Evolutionary conservation across 2,113 vertebrate genomes (phyloP).

Genomic region (Saccopteryx leptura): DNA sequence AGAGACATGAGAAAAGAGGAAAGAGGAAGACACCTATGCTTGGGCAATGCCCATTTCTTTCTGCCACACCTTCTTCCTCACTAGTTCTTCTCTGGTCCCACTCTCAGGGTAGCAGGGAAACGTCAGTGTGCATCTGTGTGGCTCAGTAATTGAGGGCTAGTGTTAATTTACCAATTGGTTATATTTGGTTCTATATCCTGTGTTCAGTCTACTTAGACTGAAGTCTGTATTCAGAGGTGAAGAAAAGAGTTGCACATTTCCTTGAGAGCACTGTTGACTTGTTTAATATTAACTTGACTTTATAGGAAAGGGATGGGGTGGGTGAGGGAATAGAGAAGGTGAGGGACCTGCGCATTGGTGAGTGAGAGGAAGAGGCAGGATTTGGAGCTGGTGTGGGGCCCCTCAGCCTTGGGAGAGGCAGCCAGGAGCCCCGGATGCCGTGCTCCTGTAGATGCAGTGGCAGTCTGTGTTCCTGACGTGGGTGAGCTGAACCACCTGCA

Average conservation of each 20-base stretch:
- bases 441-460: constrained; percentile 72
- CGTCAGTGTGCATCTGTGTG: background rate
- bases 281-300: constrained; percentile 61
- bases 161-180: background rate
- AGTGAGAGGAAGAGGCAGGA: constrained; percentile 35
- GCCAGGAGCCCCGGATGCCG: background rate
- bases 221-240: constrained; percentile 6
- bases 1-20: background rate
- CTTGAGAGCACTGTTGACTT: constrained; percentile 22
- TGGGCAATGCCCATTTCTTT: background rate
- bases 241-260: constrained; percentile 12
- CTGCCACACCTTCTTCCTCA: background rate
- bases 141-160: background rate
- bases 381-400: constrained; percentile 61
- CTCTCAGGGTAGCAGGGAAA: background rate
- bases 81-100: background rate
- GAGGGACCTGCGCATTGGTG: constrained; percentile 55
- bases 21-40: background rate
- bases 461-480: constrained; percentile 44
- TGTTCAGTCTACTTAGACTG: background rate
- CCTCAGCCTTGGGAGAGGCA: constrained; percentile 47
- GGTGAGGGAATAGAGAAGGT: constrained; percentile 25
- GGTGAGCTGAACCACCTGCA: constrained; percentile 42
- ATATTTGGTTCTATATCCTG: background rate
- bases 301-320: constrained; percentile 62